Percentiles rank a stretch among this genome's conserved stretches.
Evolutionary conservation across 2,113 vertebrate genomes (phyloP).

Genomic region (Lepus europaeus): DNA sequence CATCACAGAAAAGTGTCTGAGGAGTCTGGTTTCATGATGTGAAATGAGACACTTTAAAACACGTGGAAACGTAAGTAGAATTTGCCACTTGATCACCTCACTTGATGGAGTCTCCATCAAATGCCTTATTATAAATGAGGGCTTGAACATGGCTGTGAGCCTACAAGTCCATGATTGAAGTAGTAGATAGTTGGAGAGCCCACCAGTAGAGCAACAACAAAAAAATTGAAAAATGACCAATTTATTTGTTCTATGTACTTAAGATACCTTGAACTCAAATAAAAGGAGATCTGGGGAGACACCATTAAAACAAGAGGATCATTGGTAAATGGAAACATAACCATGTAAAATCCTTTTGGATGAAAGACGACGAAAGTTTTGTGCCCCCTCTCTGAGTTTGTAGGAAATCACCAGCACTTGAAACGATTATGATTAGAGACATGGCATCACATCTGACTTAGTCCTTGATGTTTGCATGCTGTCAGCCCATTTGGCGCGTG

Average conservation of each 20-base stretch:
- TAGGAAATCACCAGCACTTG: conserved; percentile 17
- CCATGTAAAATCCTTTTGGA: conserved; percentile 6
- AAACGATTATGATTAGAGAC: conserved; percentile 65
- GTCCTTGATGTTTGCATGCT: conserved; percentile 68
- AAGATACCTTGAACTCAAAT: conserved; percentile 59
- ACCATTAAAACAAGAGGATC: conserved; percentile 50
- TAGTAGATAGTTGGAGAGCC: conserved; percentile 62
- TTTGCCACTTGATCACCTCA: conserved; percentile 58
- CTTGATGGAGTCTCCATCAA: not conserved
- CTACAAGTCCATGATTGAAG: conserved; percentile 59
- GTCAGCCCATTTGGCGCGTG: conserved; percentile 55
- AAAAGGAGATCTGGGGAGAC: conserved; percentile 50
- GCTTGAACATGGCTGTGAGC: conserved; percentile 18
- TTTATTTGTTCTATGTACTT: conserved; percentile 55
- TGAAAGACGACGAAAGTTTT: conserved; percentile 59
- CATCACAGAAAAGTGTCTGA: conserved; percentile 39
- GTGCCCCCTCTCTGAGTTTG: not conserved
- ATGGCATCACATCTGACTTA: conserved; percentile 53
- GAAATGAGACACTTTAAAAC: conserved; percentile 67
- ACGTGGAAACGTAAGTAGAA: conserved; percentile 60
- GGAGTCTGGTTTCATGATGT: conserved; percentile 39
- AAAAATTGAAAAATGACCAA: conserved; percentile 50
- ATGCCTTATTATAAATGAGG: conserved; percentile 53
- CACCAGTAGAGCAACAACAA: conserved; percentile 52
- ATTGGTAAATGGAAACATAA: not conserved